phyloP scores from a whole-genome alignment of 2,797 vertebrate genomes.

The Poecile montanus region DNA sequence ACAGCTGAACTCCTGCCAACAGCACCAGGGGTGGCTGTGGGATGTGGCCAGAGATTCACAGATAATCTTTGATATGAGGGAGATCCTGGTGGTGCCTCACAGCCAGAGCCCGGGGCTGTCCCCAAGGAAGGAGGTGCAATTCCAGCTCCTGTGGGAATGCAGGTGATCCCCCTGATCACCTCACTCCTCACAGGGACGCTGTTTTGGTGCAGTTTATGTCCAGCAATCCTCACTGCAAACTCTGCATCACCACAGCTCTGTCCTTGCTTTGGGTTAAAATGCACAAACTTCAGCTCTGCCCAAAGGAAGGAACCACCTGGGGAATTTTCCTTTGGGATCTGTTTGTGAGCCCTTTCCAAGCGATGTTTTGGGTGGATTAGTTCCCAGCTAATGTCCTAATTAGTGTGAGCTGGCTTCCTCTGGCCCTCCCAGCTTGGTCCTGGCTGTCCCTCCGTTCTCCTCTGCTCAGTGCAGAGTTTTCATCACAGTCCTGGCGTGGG shows the following conservation, averaged over 20 bases:
- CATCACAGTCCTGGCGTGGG: neutral
- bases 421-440: neutral
- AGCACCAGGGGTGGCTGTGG: fast-evolving
- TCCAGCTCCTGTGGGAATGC: neutral
- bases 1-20: neutral
- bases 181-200: neutral
- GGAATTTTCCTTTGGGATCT: neutral
- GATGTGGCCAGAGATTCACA: neutral
- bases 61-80: fast-evolving
- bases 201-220: neutral
- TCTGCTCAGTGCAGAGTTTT: neutral
- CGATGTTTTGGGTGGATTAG: neutral
- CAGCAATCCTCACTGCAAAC: neutral
- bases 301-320: neutral
- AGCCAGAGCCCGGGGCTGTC: neutral
- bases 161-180: neutral
- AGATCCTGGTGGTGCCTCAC: neutral
- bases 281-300: neutral
- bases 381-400: neutral
- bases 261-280: neutral
- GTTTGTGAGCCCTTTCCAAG: neutral
- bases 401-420: neutral
- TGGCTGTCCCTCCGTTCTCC: neutral
- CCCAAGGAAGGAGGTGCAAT: neutral
- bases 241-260: neutral